These are phyloP conservation scores for Agrilus biguttatus DNA, from an alignment of 2,888 invertebrate genomes.

Conservation along the genomic window DNA sequence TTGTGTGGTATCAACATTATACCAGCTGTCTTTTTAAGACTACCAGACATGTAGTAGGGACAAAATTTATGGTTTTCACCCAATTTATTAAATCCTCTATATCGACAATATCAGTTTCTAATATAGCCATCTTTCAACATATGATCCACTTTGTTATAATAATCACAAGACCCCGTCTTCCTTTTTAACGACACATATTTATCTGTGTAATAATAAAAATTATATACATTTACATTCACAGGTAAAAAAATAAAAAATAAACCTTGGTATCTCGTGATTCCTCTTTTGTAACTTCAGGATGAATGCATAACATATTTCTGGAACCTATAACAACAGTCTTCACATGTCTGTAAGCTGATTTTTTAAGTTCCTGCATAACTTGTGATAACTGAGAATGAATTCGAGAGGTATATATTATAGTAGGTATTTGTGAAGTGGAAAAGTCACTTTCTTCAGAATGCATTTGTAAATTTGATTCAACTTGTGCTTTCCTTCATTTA, in stretches of 20 bases:
- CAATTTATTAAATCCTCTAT: constrained; percentile 78
- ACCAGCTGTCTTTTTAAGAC: constrained; percentile 76
- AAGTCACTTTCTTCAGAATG: constrained; percentile 10
- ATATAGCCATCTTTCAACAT: constrained; percentile 43
- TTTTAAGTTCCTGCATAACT: constrained; percentile 88
- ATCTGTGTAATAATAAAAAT: constrained; percentile 21
- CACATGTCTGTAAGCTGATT: constrained; percentile 70
- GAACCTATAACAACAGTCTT: constrained; percentile 85
- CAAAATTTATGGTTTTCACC: constrained; percentile 77
- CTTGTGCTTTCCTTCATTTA: constrained; percentile 65
- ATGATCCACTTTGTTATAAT: constrained; percentile 63
- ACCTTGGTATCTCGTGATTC: constrained; percentile 64
- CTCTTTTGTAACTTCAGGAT: constrained; percentile 79
- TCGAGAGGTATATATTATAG: constrained; percentile 91
- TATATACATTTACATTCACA: background rate
- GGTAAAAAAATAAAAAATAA: constrained; percentile 1
- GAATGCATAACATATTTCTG: constrained; percentile 91
- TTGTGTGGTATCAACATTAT: constrained; percentile 98
- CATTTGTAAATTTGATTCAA: constrained; percentile 26
- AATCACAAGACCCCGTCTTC: constrained; percentile 61
- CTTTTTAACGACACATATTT: constrained; percentile 78
- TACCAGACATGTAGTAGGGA: constrained; percentile 85
- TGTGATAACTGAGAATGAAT: constrained; percentile 95
- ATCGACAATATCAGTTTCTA: constrained; percentile 47
- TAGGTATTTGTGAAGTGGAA: constrained; percentile 51